phyloP scores from a whole-genome alignment of 2,797 vertebrate genomes.

The Geotrypetes seraphini region DNA sequence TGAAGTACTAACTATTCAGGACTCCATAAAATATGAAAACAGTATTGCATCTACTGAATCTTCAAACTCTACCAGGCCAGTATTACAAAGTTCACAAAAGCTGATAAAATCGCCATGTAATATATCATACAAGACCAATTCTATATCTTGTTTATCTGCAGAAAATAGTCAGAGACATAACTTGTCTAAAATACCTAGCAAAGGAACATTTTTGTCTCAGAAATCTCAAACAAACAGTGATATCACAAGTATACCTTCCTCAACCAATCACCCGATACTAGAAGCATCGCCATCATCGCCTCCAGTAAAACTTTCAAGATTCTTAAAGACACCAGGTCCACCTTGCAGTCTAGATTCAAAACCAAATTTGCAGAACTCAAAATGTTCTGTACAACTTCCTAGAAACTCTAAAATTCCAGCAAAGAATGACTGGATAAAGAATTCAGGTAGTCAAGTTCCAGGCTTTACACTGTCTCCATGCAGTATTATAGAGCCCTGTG shows the following conservation, averaged over 20 bases:
- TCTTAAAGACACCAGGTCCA: slow-evolving; percentile 53
- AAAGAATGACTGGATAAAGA: slow-evolving; percentile 41
- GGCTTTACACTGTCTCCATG: slow-evolving; percentile 49
- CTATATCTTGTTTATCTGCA: slow-evolving; percentile 39
- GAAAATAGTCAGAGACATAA: slow-evolving; percentile 43
- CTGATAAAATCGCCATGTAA: slow-evolving; percentile 47
- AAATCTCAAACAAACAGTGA: slow-evolving; percentile 45
- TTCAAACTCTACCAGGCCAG: slow-evolving; percentile 36
- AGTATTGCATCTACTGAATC: slow-evolving; percentile 41
- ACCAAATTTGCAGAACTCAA: slow-evolving; percentile 33
- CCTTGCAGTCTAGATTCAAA: slow-evolving; percentile 47
- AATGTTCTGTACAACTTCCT: slow-evolving; percentile 14
- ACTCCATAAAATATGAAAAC: slow-evolving; percentile 23
- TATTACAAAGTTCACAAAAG: slow-evolving; percentile 49
- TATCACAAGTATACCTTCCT: slow-evolving; percentile 3
- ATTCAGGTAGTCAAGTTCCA: slow-evolving; percentile 36
- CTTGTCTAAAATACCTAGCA: slow-evolving; percentile 66
- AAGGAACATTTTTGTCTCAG: slow-evolving; percentile 61
- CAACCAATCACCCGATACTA: slow-evolving; percentile 8
- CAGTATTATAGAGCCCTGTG: slow-evolving; percentile 41
- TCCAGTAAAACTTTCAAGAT: slow-evolving; percentile 57
- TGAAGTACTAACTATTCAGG: slow-evolving; percentile 36
- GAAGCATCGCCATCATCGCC: slow-evolving; percentile 57
- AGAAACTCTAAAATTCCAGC: slow-evolving; percentile 33
- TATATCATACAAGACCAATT: slow-evolving; percentile 40